These are phyloP conservation scores for Euura saliciscinereae DNA, from an alignment of 1,140 invertebrate species.

Conservation along the genomic window DNA sequence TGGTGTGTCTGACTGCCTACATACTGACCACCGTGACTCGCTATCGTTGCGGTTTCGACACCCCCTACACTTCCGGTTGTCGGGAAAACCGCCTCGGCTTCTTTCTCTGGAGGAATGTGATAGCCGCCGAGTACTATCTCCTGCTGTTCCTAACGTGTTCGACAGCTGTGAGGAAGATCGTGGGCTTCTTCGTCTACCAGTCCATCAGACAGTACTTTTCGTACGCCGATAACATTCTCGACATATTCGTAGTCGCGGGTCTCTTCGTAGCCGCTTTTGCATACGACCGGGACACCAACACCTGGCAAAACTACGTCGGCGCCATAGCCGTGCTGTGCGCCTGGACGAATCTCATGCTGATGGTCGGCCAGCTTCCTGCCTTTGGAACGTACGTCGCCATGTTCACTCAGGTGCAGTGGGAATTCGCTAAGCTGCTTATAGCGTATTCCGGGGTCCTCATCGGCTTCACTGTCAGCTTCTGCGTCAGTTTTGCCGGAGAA, in stretches of 20 bases:
- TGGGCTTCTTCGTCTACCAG: constrained; percentile 64
- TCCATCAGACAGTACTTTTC: constrained; percentile 66
- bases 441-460: constrained; percentile 69
- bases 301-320: constrained; percentile 69
- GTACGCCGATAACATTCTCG: constrained; percentile 67
- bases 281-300: constrained; percentile 44
- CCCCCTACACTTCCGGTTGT: constrained; percentile 58
- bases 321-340: constrained; percentile 68
- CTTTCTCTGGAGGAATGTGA: constrained; percentile 55
- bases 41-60: constrained; percentile 46
- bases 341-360: constrained; percentile 70
- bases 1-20: constrained; percentile 65
- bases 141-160: constrained; percentile 61
- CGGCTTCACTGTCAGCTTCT: constrained; percentile 71
- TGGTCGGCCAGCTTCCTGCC: constrained; percentile 69
- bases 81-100: constrained; percentile 54
- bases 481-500: constrained; percentile 68
- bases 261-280: constrained; percentile 63
- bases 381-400: constrained; percentile 72
- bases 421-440: constrained; percentile 67
- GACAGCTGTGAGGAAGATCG: constrained; percentile 64
- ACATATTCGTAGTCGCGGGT: constrained; percentile 65
- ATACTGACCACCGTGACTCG: constrained; percentile 61
- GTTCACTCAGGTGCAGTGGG: constrained; percentile 70
- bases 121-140: constrained; percentile 65